Base-by-base conservation (phyloP, 2,797 vertebrate species). In the Paedocypris micromegethes region DNA sequence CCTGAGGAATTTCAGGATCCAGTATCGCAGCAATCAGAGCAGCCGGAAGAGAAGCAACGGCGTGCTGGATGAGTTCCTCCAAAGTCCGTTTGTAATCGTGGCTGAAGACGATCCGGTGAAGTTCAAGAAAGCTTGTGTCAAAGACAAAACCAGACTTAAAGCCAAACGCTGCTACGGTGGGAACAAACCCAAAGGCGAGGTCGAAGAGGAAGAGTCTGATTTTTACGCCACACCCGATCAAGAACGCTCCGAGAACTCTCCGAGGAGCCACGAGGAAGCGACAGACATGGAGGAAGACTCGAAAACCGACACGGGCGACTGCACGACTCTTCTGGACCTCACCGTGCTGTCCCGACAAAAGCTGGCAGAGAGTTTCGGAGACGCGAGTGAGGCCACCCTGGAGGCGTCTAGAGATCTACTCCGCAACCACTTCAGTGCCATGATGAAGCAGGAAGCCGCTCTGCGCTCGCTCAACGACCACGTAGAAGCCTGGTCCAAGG, bases 311-410 rank as follows among this genome's bases (percentile, higher is more conserved):
- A 68, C 77, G 44, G 75, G 4, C 3, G 79, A 85, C 49, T 59
- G 78, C 4, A 69, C 84, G 55, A 86, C 85, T 0, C 80, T 92
- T 43, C 83, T 92, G 1, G 90, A 92, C 77, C 79, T 89, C 3
- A 74, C 85, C 3, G 83, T 90, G 74, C 59, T 86, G 56, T 87
- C 87, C 2, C 79, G 88, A n/a, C 82, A 90, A 42, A 90, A 88
- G 73, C 79, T 91, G 59, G 78, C 80, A 0, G 74, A 71, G 0
- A 72, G 85, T 47, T 86, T 86, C 3, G 79, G 82, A 0, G 84
- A 78, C 2, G 84, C 83, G 65, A 84, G 78, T 0, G 53, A 74
- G 8, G 60, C 68, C 0, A 86, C 81, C 68, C 83, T 84, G 43
- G 56, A 81, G 46, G 71, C 86, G 41, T 85, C 83, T 37, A 67